A percentile compares a stretch with the other conserved stretches of the same genome.
Conservation (phyloP, 2,113 vertebrate genomes). For the Saguinus midas region DNA sequence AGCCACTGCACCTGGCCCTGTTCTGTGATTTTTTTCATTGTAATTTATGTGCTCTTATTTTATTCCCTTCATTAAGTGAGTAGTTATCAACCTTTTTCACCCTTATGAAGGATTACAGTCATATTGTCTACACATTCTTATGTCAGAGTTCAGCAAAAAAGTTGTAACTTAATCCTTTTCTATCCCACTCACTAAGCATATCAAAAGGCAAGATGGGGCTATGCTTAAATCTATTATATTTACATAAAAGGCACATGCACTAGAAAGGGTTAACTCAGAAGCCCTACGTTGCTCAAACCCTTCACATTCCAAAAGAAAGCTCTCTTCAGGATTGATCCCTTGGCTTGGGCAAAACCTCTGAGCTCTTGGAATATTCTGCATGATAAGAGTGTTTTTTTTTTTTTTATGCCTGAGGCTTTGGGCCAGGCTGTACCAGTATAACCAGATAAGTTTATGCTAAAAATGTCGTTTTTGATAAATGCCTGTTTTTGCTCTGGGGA, state of each 20-base stretch:
- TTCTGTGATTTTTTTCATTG: not conserved
- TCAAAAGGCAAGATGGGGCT: not conserved
- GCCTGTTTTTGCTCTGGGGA: not conserved
- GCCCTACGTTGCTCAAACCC: not conserved
- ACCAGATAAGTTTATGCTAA: not conserved
- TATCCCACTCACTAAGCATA: not conserved
- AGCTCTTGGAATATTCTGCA: not conserved
- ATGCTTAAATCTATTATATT: not conserved
- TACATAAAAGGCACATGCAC: not conserved
- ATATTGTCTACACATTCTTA: not conserved
- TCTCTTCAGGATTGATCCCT: not conserved
- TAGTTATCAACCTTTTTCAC: not conserved
- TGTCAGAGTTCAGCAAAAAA: not conserved
- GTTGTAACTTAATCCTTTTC: not conserved
- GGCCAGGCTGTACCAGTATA: not conserved
- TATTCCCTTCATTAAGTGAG: not conserved
- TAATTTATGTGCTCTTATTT: not conserved
- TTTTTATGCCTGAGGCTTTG: not conserved
- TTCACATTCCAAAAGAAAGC: not conserved
- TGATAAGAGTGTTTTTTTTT: not conserved
- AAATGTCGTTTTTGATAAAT: not conserved
- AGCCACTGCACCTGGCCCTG: too few species aligned
- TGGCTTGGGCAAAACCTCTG: not conserved
- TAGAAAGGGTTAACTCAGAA: not conserved
- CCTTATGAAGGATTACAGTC: not conserved